Evolutionary conservation across 2,797 vertebrate genomes (phyloP), one percentile per base, ranked within the genome.

Genomic region (Acrossocheilus wenchowensis): DNA sequence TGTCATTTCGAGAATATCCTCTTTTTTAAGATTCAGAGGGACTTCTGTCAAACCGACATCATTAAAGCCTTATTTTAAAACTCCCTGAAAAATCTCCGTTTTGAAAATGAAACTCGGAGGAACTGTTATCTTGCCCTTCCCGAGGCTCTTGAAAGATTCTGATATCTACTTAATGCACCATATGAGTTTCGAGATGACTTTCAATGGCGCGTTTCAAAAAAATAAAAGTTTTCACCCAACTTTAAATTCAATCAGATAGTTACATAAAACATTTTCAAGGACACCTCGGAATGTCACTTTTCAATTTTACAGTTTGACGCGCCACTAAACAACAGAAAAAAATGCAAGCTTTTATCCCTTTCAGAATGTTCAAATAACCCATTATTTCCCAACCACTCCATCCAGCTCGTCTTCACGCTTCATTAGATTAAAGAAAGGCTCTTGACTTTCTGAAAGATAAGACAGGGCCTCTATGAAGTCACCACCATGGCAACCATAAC

Each of bases 161-260:
- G 45, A n/a, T 41, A 39, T 41, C 34, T 54, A 41, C 45, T 78
- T 39, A 41, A 36, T 12, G 73, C 72, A 39, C 45, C 23, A 54
- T 48, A 54, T n/a, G 52, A 43, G 62, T 79, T 41, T 43, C 43
- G 9, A 71, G n/a, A 60, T 71, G 62, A 78, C 41, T 66, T 43
- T 69, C 48, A 78, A 78, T 21, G 41, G 26, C 26, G n/a, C 3
- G n/a, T 41, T 17, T 69, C 57, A 57, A 66, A 57, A 82, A 78
- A 62, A 64, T 36, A 39, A 39, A 11, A 34, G 19, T 36, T 12
- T 45, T 34, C 60, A 45, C 45, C 8, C 21, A 45, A 78, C 52
- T 39, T 36, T 21, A 43, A 26, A 60, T 77, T 69, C 78, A 86
- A 81, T 87, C 68, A 64, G 68, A 84, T 78, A 82, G 66, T 74